Conservation (phyloP, 2,888 invertebrate genomes). For the Dynastes maya region DNA sequence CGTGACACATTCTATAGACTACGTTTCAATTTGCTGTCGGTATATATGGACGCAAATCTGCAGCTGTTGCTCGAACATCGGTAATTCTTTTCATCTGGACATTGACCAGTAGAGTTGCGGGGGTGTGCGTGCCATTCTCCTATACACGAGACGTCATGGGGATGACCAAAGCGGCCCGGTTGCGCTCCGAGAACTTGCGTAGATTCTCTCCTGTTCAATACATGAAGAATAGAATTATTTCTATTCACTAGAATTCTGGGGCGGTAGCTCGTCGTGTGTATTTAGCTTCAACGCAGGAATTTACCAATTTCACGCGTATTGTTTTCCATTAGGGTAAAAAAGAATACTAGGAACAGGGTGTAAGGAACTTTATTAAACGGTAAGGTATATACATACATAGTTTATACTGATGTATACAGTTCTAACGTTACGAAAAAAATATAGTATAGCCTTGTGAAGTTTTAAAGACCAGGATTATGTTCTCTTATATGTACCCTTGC, state of each 20-base stretch:
- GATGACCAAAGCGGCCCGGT: slow-evolving; percentile 46
- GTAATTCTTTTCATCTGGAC: slow-evolving; percentile 50
- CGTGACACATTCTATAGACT: slow-evolving; percentile 45
- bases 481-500: too few species aligned
- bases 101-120: slow-evolving; percentile 52
- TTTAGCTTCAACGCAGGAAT: slow-evolving; percentile 31
- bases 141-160: slow-evolving; percentile 54
- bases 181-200: slow-evolving; percentile 52
- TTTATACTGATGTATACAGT: too few species aligned
- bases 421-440: background rate
- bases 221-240: slow-evolving; percentile 37
- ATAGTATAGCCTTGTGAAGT: too few species aligned
- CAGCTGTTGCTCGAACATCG: slow-evolving; percentile 50
- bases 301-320: slow-evolving; percentile 44
- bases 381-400: too few species aligned
- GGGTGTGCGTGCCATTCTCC: slow-evolving; percentile 54
- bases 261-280: slow-evolving; percentile 18
- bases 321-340: slow-evolving; percentile 26
- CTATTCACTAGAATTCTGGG: slow-evolving; percentile 39
- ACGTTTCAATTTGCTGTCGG: slow-evolving; percentile 49
- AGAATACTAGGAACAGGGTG: background rate
- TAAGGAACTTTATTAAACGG: too few species aligned
- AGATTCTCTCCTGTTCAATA: slow-evolving; percentile 50
- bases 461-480: too few species aligned
- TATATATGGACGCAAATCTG: slow-evolving; percentile 42